Base-by-base conservation (phyloP, 2,113 vertebrate genomes). In the Pollimyrus isidori region DNA sequence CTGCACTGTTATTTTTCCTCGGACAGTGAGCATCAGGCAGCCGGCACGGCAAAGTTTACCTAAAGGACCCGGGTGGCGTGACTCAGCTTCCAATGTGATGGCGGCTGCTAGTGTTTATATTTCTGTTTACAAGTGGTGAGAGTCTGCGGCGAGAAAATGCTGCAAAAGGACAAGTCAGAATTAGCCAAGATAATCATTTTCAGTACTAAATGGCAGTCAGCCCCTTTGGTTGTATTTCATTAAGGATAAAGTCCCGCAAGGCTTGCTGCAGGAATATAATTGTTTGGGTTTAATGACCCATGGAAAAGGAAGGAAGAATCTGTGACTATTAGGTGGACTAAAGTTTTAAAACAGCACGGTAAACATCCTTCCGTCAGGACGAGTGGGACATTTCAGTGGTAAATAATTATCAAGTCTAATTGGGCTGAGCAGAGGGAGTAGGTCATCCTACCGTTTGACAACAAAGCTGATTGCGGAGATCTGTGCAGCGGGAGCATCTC, bases 231-330 rank as follows among this genome's bases (percentile, higher is more conserved):
- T 90, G 83, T 88, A 26, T 76, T 89, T 88, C 90, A 89, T 90
- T 90, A 90, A 85, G 48, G 88, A 85, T 58, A 56, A 82, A 56
- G 65, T 58, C 42, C 87, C 35, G 42, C 62, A 45, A 89, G 88
- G 86, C 88, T 89, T 90, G 88, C 85, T 88, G 89, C 84, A 45
- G 52, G 58, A 90, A 91, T 82, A 88, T 91, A 91, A 92, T 91
- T 92, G 92, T 92, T 92, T 89, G 26, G 76, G 89, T 84, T 92
- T 92, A 93, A 93, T 93, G 91, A 92, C 88, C 90, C 90, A 83
- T 82, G 88, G 69, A 50, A 76, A 89, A 19, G 90, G 69, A 88
- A 56, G 86, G 69, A 69, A 50, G 48, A 87, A 90, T 49, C 49
- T 89, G 58, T 35, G 39, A 90, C 89, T 90, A 84, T 90, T 69